Conservation (phyloP, 2,888 invertebrate species). For the Parelbella ahira region DNA sequence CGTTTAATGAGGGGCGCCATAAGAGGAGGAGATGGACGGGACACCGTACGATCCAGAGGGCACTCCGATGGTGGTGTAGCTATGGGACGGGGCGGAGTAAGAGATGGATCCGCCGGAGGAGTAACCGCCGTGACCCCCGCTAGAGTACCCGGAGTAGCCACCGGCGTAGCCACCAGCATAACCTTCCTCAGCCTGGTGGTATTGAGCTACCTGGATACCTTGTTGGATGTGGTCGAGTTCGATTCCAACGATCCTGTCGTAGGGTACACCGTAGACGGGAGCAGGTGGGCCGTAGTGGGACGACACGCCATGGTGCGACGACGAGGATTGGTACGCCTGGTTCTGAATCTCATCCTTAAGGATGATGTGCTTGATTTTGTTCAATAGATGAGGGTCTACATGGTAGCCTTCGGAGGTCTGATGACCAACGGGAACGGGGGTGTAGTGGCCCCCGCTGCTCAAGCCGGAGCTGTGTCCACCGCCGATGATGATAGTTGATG, state of each 20-base stretch:
- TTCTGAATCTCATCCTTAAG: conserved; percentile 87
- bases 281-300: conserved; percentile 86
- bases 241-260: conserved; percentile 87
- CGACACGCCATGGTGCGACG: conserved; percentile 75
- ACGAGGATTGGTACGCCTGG: conserved; percentile 71
- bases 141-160: conserved; percentile 38
- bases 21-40: conserved; percentile 70
- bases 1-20: conserved; percentile 69
- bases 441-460: conserved; percentile 86
- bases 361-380: conserved; percentile 91
- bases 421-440: conserved; percentile 87
- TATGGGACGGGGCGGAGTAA: conserved; percentile 47
- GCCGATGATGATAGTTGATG: conserved; percentile 76
- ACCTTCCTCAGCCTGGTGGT: conserved; percentile 85
- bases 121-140: conserved; percentile 30
- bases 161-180: conserved; percentile 68
- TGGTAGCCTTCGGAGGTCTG: conserved; percentile 90
- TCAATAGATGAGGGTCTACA: conserved; percentile 89
- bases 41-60: conserved; percentile 75
- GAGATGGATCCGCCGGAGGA: conserved; percentile 48
- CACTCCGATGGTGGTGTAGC: conserved; percentile 63
- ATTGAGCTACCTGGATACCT: conserved; percentile 93
- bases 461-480: conserved; percentile 49
- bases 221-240: conserved; percentile 92
- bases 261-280: conserved; percentile 84